Conservation (phyloP, 1,140 invertebrate species). For the Eriocheir sinensis region DNA sequence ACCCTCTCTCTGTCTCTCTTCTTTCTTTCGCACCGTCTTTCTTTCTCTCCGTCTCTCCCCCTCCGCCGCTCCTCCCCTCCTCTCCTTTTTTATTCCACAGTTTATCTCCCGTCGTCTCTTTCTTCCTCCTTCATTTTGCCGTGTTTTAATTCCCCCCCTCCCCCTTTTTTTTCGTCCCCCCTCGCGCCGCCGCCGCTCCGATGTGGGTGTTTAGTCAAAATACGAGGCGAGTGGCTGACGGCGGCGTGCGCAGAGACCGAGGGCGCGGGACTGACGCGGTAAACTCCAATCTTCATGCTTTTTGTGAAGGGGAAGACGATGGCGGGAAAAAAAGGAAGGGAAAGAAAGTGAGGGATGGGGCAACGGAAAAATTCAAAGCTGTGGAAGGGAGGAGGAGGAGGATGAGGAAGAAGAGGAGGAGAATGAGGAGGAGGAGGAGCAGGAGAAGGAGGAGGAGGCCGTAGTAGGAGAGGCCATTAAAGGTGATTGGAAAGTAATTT, state of each 20-base stretch:
- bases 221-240: slow-evolving; percentile 59
- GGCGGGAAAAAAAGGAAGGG: not conserved
- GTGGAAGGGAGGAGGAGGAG: slow-evolving; percentile 20
- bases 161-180: not conserved
- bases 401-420: not conserved
- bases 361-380: not conserved
- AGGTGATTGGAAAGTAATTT: slow-evolving; percentile 73
- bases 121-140: slow-evolving; percentile 32
- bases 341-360: not conserved
- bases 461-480: slow-evolving; percentile 51
- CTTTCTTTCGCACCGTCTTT: not conserved
- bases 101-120: slow-evolving; percentile 35
- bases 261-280: slow-evolving; percentile 27
- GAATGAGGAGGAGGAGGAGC: slow-evolving; percentile 25
- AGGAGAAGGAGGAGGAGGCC: not conserved
- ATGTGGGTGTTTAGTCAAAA: slow-evolving; percentile 66
- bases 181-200: not conserved
- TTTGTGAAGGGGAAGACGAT: slow-evolving; percentile 40
- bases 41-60: too few species aligned
- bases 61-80: too few species aligned
- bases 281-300: slow-evolving; percentile 38
- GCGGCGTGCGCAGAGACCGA: not conserved
- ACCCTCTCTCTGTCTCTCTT: not conserved
- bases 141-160: slow-evolving; percentile 36
- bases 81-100: not conserved